These are phyloP conservation scores for Calameuta filiformis DNA, from an alignment of 2,888 invertebrate genomes.

Conservation along the genomic window DNA sequence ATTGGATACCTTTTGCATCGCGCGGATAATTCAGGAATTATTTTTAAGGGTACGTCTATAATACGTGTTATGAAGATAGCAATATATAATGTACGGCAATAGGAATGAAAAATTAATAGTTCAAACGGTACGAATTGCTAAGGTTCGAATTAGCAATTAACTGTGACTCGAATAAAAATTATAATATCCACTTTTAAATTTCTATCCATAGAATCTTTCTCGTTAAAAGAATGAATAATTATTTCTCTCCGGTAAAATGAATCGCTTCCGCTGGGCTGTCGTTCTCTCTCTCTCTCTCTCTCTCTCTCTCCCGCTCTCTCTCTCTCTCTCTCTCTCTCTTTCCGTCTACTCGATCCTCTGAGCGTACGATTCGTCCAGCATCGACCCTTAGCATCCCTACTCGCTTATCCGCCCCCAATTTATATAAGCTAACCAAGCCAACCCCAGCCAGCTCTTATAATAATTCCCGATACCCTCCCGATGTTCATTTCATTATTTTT, in stretches of 20 bases:
- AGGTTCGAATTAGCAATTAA: not conserved
- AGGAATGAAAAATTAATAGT: not conserved
- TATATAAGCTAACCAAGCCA: constrained; percentile 42
- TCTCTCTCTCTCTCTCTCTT: constrained; percentile 2
- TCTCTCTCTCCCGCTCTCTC: not conserved
- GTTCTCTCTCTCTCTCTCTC: not conserved
- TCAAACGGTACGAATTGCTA: not conserved
- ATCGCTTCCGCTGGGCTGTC: constrained; percentile 31
- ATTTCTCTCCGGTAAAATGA: constrained; percentile 36
- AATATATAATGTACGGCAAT: not conserved
- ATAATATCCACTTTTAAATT: constrained; percentile 16
- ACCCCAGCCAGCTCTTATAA: constrained; percentile 57
- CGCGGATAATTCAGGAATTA: not conserved
- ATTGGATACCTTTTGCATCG: not conserved
- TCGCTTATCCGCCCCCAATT: constrained; percentile 38
- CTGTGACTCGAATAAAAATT: constrained; percentile 16
- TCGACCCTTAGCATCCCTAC: not conserved
- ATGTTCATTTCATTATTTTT: constrained; percentile 66
- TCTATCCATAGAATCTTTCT: constrained; percentile 17
- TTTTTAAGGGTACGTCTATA: not conserved
- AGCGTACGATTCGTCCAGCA: constrained; percentile 12
- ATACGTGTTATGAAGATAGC: not conserved
- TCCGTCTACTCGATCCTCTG: constrained; percentile 32
- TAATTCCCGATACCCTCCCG: constrained; percentile 61
- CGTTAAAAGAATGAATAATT: constrained; percentile 44